These are phyloP conservation scores for Microcebus tavaratra DNA, from an alignment of 2,113 vertebrate species.

Conservation along the genomic window DNA sequence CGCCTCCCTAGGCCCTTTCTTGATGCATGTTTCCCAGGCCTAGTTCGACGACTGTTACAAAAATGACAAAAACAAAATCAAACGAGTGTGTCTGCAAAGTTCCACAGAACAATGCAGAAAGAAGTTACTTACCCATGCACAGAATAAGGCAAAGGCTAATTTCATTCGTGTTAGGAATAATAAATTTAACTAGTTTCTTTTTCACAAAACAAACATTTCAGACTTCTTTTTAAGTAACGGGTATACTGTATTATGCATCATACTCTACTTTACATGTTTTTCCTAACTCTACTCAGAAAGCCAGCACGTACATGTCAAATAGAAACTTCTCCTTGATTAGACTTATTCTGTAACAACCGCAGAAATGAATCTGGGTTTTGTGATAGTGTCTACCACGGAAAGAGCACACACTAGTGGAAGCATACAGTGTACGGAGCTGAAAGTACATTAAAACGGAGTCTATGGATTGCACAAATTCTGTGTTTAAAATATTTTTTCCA, in stretches of 20 bases:
- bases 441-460: conserved; percentile 83
- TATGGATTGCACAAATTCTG: conserved; percentile 83
- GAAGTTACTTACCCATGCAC: conserved; percentile 94
- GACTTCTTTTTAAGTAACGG: conserved; percentile 84
- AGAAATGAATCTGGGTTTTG: conserved; percentile 77
- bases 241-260: conserved; percentile 84
- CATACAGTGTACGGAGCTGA: conserved; percentile 81
- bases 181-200: conserved; percentile 86
- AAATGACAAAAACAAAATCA: conserved; percentile 83
- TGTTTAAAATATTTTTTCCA: conserved; percentile 85
- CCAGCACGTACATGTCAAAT: conserved; percentile 83
- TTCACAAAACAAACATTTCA: conserved; percentile 89
- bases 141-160: conserved; percentile 93
- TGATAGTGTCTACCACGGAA: conserved; percentile 78
- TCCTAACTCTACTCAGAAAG: conserved; percentile 90
- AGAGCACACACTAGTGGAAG: conserved; percentile 83
- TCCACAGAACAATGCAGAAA: conserved; percentile 88
- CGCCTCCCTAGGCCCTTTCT: conserved; percentile 78
- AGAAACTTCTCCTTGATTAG: conserved; percentile 80
- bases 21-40: conserved; percentile 75
- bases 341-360: conserved; percentile 77
- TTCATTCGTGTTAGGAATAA: conserved; percentile 86
- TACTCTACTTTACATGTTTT: conserved; percentile 84
- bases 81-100: conserved; percentile 81
- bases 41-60: conserved; percentile 78